phyloP scores from a whole-genome alignment of 2,888 invertebrate genomes.

The Pyrrhosoma nymphula region DNA sequence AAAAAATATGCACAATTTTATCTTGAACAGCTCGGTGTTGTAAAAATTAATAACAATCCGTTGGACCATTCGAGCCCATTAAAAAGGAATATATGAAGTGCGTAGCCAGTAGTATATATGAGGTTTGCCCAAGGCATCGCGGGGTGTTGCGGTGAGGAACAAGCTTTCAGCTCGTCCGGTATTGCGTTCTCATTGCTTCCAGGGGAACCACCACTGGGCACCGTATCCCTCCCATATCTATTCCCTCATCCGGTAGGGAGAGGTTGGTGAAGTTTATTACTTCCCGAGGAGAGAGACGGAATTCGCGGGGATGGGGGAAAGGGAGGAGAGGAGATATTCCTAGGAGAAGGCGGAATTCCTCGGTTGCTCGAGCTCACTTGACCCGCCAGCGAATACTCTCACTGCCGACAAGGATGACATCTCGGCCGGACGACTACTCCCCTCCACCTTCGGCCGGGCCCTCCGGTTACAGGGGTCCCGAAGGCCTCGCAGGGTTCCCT shows the following conservation, averaged over 20 bases:
- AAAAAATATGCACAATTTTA: too few species aligned
- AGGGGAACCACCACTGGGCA: not conserved
- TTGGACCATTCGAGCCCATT: too few species aligned
- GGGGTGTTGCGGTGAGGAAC: not conserved
- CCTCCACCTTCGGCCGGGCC: not conserved
- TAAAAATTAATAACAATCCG: too few species aligned
- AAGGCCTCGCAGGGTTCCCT: not conserved
- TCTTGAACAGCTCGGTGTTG: too few species aligned
- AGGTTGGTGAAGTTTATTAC: not conserved
- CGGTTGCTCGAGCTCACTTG: too few species aligned
- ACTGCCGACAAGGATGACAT: not conserved
- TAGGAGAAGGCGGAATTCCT: too few species aligned
- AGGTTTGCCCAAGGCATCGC: too few species aligned
- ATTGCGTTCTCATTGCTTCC: not conserved
- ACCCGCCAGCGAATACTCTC: not conserved
- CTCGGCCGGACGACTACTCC: not conserved
- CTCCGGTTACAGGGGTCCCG: not conserved
- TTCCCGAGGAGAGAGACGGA: conserved; percentile 15
- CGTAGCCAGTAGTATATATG: too few species aligned
- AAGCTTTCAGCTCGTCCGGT: not conserved
- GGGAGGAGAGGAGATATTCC: not conserved
- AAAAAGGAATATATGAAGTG: too few species aligned
- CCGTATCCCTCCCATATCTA: not conserved
- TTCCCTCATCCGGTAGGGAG: not conserved
- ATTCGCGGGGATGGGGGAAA: not conserved